These are phyloP conservation scores for Neoitamus cyanurus DNA, from an alignment of 2,888 invertebrate genomes.

Conservation along the genomic window DNA sequence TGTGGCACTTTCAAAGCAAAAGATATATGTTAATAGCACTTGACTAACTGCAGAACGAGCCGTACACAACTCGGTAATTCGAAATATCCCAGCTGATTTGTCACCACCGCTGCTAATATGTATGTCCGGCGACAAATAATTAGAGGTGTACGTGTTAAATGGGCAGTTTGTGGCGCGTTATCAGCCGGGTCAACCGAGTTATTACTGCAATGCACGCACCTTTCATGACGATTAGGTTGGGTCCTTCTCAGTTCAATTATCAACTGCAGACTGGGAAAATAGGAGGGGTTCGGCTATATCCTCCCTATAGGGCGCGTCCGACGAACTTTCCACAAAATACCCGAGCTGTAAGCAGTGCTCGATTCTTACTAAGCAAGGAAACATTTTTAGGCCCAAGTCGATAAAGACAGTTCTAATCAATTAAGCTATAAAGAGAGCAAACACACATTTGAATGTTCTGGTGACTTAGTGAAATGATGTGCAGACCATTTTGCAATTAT, in stretches of 20 bases:
- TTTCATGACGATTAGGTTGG: neutral
- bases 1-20: neutral
- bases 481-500: neutral
- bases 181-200: slow-evolving; percentile 2
- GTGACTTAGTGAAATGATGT: neutral
- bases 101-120: neutral
- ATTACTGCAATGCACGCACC: neutral
- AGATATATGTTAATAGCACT: neutral
- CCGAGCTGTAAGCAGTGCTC: neutral
- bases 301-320: neutral
- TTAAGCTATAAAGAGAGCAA: neutral
- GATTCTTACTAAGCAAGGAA: neutral
- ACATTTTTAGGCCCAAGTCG: neutral
- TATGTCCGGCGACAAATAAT: slow-evolving; percentile 24
- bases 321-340: neutral
- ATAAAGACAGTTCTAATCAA: neutral
- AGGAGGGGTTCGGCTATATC: neutral
- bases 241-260: neutral
- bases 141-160: slow-evolving; percentile 20
- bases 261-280: neutral
- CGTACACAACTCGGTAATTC: neutral
- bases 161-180: slow-evolving; percentile 15
- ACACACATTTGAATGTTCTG: neutral
- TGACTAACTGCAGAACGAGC: neutral
- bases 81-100: neutral